Evolutionary conservation across 2,888 invertebrate species (phyloP).

Genomic region (Spilosoma lubricipeda): DNA sequence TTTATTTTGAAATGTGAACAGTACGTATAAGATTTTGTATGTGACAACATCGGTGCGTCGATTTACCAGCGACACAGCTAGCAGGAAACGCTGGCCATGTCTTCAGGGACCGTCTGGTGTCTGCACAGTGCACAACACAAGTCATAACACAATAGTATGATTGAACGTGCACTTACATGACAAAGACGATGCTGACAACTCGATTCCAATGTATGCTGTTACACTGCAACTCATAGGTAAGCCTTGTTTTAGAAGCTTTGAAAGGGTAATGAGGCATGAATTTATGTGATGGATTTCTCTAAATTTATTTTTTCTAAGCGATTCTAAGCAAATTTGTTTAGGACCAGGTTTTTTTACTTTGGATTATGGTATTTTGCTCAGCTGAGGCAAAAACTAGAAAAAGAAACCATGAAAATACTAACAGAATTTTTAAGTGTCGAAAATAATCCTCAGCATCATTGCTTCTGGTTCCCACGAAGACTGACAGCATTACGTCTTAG

Average conservation of each 20-base stretch:
- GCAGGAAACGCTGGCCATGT: conserved; percentile 27
- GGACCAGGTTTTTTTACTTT: no score
- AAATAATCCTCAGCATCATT: no score
- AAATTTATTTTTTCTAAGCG: neutral
- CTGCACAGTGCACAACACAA: conserved; percentile 32
- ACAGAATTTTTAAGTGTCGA: no score
- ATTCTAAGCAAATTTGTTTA: no score
- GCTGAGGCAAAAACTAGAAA: no score
- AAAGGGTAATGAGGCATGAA: neutral
- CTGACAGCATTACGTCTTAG: no score
- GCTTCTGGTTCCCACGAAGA: no score
- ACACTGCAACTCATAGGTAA: conserved; percentile 24
- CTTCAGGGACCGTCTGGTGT: conserved; percentile 26
- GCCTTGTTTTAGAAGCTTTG: conserved; percentile 25
- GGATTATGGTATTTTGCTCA: no score
- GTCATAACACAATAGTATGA: conserved; percentile 36
- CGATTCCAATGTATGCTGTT: conserved; percentile 41
- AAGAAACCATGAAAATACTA: no score
- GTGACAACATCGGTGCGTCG: conserved; percentile 29
- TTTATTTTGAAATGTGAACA: conserved; percentile 10
- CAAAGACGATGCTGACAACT: conserved; percentile 53
- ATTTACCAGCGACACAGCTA: conserved; percentile 26
- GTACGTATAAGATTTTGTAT: conserved; percentile 9
- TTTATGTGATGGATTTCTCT: neutral
- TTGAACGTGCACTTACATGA: conserved; percentile 51